Conservation (phyloP, 2,888 invertebrate genomes). For the Athrips mouffetella region DNA sequence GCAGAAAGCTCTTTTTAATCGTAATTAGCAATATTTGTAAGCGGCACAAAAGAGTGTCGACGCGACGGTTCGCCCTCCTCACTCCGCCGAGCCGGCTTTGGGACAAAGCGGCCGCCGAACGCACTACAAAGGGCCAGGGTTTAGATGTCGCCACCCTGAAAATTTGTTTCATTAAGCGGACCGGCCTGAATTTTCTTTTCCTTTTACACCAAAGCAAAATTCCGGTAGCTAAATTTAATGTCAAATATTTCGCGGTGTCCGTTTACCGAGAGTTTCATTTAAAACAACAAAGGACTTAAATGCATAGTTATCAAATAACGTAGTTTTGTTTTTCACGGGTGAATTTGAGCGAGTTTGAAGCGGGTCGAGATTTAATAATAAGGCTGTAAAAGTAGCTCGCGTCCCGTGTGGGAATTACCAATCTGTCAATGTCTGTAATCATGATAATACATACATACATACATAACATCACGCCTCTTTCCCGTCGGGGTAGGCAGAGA, state of each 20-base stretch:
- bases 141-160: constrained; percentile 69
- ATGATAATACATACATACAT: no score
- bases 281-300: constrained; percentile 48
- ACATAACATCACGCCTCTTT: no score
- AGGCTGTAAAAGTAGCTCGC: not conserved
- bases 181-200: constrained; percentile 63
- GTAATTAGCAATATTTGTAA: constrained; percentile 71
- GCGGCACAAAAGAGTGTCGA: constrained; percentile 61
- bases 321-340: constrained; percentile 32
- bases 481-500: no score
- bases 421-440: no score
- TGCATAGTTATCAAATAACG: constrained; percentile 45
- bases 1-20: constrained; percentile 55
- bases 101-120: constrained; percentile 53
- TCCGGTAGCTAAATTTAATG: constrained; percentile 46
- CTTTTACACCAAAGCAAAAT: constrained; percentile 49
- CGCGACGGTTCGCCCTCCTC: constrained; percentile 23
- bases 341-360: not conserved
- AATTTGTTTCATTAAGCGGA: constrained; percentile 74
- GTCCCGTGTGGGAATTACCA: no score
- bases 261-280: constrained; percentile 48
- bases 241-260: constrained; percentile 56
- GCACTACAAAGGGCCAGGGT: constrained; percentile 72
- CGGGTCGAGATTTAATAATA: not conserved
- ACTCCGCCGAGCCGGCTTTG: constrained; percentile 46